These are phyloP conservation scores for Aquatica leii DNA, from an alignment of 2,888 invertebrate species.

Conservation along the genomic window DNA sequence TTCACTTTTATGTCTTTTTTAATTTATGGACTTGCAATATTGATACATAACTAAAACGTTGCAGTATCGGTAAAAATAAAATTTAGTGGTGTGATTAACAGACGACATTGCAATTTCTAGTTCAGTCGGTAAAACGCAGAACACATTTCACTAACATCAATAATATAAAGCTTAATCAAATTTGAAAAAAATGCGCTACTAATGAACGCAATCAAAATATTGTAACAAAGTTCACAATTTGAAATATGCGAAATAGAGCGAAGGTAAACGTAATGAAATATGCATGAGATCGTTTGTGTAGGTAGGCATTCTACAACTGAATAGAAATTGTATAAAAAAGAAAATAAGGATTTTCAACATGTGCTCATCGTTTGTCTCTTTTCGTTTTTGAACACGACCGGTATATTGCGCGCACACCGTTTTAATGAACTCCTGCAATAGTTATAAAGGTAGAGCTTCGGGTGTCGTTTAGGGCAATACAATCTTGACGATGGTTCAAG, in stretches of 20 bases:
- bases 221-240: conserved; percentile 22
- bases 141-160: too few species aligned
- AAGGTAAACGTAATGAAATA: conserved; percentile 26
- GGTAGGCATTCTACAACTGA: conserved; percentile 23
- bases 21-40: conserved; percentile 2
- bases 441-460: conserved; percentile 48
- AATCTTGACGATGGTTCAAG: conserved; percentile 41
- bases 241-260: conserved; percentile 18
- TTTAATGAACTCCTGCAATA: conserved; percentile 54
- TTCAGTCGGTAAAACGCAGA: too few species aligned
- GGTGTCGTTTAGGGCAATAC: conserved; percentile 37
- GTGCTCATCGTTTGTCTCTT: conserved; percentile 16
- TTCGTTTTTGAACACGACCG: conserved; percentile 31
- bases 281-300: conserved; percentile 19
- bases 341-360: conserved; percentile 13
- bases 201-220: too few species aligned
- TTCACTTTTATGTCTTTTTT: conserved; percentile 1
- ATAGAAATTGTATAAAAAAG: conserved; percentile 13
- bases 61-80: too few species aligned
- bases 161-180: background rate
- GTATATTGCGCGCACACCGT: conserved; percentile 43
- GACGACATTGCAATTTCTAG: too few species aligned
- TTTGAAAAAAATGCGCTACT: background rate
- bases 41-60: background rate
- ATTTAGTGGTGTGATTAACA: too few species aligned